Evolutionary conservation across 2,113 vertebrate species (phyloP).

Genomic region (Synodontis membranacea): DNA sequence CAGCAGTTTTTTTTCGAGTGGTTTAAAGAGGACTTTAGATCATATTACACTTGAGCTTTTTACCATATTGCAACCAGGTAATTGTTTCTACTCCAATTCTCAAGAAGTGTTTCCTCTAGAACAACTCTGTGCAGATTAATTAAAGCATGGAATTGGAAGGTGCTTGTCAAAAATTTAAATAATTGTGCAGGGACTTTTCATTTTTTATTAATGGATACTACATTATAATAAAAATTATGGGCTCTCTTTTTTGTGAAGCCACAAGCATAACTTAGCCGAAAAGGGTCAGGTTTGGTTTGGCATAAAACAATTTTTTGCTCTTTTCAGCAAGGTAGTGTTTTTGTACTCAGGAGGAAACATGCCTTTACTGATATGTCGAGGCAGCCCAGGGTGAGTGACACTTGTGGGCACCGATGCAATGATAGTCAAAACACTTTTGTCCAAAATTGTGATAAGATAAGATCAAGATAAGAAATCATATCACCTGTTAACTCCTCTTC

Average conservation of each 20-base stretch:
- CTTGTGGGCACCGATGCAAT: neutral
- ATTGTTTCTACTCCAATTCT: constrained; percentile 45
- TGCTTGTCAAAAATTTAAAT: neutral
- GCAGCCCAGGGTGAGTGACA: neutral
- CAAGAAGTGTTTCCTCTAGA: constrained; percentile 19
- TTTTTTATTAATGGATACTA: neutral
- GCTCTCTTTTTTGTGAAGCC: neutral
- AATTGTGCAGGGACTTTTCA: neutral
- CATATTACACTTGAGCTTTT: constrained; percentile 27
- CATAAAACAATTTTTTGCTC: neutral
- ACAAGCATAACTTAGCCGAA: neutral
- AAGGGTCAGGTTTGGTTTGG: neutral
- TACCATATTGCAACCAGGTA: constrained; percentile 42
- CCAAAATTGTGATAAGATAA: neutral
- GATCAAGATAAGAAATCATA: neutral
- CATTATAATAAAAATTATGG: neutral
- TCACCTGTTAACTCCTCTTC: too few relatives aligned
- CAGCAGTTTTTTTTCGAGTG: constrained; percentile 8
- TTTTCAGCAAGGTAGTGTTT: neutral
- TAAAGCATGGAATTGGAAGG: neutral
- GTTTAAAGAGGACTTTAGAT: constrained; percentile 22
- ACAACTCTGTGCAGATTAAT: constrained; percentile 44
- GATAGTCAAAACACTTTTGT: neutral
- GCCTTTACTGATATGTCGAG: neutral
- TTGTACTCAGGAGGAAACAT: neutral